Evolutionary conservation across 2,888 invertebrate genomes (phyloP).

Genomic region (Eupithecia exiguata): DNA sequence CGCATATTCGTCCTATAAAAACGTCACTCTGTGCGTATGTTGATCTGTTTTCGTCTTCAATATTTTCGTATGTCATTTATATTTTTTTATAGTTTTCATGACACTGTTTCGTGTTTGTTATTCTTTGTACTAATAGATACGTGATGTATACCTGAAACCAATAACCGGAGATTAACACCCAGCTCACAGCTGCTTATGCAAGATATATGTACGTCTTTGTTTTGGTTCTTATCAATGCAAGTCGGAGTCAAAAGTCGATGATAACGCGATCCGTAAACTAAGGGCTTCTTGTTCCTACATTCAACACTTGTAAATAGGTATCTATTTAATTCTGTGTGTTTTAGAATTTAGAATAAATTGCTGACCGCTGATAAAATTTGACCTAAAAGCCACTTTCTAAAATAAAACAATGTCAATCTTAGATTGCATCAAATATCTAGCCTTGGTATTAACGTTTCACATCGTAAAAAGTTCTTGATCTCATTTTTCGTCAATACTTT

Average conservation of each 20-base stretch:
- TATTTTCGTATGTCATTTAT: not conserved
- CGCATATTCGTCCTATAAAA: not conserved
- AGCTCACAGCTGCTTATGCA: constrained; percentile 1
- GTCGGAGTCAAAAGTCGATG: constrained; percentile 24
- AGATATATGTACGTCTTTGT: constrained; percentile 17
- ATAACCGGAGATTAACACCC: not conserved
- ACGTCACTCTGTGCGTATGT: not conserved
- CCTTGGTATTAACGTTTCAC: constrained; percentile 33
- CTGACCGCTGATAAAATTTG: not conserved
- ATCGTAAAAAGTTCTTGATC: constrained; percentile 32
- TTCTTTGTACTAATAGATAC: not conserved
- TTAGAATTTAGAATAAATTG: not conserved
- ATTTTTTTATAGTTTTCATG: not conserved
- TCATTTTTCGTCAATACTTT: constrained; percentile 25
- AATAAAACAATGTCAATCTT: constrained; percentile 7
- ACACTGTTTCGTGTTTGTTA: not conserved
- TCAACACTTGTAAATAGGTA: not conserved
- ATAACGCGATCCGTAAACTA: constrained; percentile 10
- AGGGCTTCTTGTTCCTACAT: not conserved
- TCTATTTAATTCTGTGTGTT: not conserved
- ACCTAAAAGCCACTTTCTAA: constrained; percentile 8
- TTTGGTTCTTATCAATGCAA: constrained; percentile 22
- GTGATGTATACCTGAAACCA: not conserved
- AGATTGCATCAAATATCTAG: constrained; percentile 17
- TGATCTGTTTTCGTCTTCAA: not conserved